Conservation (phyloP, 2,113 vertebrate species). For the Triplophysa dalaica region DNA sequence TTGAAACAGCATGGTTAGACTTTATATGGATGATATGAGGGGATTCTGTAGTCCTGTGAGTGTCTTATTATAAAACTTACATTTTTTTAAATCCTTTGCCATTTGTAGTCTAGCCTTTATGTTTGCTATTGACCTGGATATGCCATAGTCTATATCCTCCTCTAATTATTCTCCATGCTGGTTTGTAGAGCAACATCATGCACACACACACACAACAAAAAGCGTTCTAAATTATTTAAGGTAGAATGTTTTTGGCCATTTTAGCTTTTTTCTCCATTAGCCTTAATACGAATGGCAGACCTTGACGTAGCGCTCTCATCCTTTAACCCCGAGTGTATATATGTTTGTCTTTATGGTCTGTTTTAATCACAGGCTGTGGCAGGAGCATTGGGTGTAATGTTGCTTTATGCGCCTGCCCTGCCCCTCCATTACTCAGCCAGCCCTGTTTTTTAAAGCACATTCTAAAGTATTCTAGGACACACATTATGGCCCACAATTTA, state of each 20-base stretch:
- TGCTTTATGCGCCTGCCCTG: conserved; percentile 43
- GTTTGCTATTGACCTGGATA: conserved; percentile 57
- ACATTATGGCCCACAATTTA: conserved; percentile 32
- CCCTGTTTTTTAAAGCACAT: conserved; percentile 18
- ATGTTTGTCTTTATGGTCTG: conserved; percentile 38
- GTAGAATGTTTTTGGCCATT: conserved; percentile 16
- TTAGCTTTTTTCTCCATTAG: conserved; percentile 17
- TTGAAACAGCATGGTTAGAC: conserved; percentile 38
- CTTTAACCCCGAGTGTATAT: conserved; percentile 5
- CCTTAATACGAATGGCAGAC: conserved; percentile 22
- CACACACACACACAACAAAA: not conserved
- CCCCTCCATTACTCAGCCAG: conserved; percentile 36
- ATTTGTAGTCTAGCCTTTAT: conserved; percentile 40
- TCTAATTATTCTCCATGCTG: conserved; percentile 53
- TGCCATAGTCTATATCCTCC: conserved; percentile 52
- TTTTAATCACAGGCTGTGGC: conserved; percentile 34
- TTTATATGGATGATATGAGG: conserved; percentile 44
- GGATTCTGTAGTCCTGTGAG: conserved; percentile 27
- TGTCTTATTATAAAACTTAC: conserved; percentile 51
- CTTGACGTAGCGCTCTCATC: not conserved
- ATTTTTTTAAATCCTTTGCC: conserved; percentile 19
- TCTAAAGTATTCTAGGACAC: conserved; percentile 36
- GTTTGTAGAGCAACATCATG: conserved; percentile 33
- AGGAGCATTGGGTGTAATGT: conserved; percentile 12
- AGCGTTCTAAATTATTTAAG: conserved; percentile 17